These are phyloP conservation scores for Melinaea marsaeus DNA, from an alignment of 2,888 invertebrate species.

Conservation along the genomic window DNA sequence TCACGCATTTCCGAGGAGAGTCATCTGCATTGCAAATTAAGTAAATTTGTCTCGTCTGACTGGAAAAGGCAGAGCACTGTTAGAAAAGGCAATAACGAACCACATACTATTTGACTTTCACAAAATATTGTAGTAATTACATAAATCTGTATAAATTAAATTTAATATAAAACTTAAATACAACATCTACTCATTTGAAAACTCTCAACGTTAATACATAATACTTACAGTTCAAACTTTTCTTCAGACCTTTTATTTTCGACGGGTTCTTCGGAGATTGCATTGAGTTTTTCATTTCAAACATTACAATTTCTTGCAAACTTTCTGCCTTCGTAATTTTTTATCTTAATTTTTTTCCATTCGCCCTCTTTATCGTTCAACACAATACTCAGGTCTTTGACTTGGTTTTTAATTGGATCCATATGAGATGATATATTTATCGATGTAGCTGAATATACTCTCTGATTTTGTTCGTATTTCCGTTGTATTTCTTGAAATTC, in stretches of 20 bases:
- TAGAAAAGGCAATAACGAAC: too few relatives aligned
- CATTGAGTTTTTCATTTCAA: constrained; percentile 73
- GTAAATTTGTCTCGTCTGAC: too few relatives aligned
- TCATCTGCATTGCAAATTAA: too few relatives aligned
- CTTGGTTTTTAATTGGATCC: constrained; percentile 75
- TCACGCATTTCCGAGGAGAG: too few relatives aligned
- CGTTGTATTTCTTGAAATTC: constrained; percentile 80
- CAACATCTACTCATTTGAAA: not conserved
- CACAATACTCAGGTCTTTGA: constrained; percentile 72
- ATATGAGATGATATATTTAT: constrained; percentile 75
- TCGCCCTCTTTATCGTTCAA: constrained; percentile 74
- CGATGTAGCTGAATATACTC: constrained; percentile 81
- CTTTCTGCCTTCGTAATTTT: constrained; percentile 76
- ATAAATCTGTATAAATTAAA: too few relatives aligned
- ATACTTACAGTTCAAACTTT: constrained; percentile 60
- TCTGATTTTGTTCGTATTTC: constrained; percentile 83
- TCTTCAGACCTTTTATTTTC: constrained; percentile 80
- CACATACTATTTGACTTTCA: too few relatives aligned
- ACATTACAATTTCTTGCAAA: constrained; percentile 73
- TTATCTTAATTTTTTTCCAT: constrained; percentile 72
- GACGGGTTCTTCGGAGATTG: constrained; percentile 72
- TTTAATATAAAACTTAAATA: too few relatives aligned
- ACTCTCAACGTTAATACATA: not conserved
- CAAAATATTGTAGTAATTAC: too few relatives aligned
- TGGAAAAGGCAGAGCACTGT: too few relatives aligned